Evolutionary conservation across 2,888 invertebrate genomes (phyloP).

Genomic region (Polydesmus complanatus): DNA sequence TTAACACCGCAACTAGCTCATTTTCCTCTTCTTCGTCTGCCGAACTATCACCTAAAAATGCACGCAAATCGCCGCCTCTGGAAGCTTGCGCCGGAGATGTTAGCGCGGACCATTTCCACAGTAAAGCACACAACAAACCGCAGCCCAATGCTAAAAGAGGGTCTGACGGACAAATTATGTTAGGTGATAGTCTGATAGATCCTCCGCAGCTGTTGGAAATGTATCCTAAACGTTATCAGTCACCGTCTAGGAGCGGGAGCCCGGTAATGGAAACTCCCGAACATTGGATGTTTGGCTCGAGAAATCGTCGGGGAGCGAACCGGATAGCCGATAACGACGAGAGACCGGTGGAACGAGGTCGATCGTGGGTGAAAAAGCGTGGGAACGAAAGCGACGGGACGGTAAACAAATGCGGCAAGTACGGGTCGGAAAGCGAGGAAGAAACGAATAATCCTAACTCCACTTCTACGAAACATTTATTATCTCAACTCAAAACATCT

Average conservation of each 20-base stretch:
- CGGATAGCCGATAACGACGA: background rate
- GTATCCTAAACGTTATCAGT: conserved; percentile 28
- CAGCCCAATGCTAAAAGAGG: conserved; percentile 19
- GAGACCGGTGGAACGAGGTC: conserved; percentile 4
- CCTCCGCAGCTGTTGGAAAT: conserved; percentile 28
- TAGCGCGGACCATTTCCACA: conserved; percentile 1
- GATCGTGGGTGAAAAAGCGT: conserved; percentile 3
- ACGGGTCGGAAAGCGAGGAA: background rate
- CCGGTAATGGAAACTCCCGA: conserved; percentile 29
- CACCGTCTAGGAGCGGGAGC: conserved; percentile 27
- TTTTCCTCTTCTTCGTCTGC: background rate
- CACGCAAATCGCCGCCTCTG: conserved; percentile 5
- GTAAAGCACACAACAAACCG: conserved; percentile 18
- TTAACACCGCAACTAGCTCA: conserved; percentile 7
- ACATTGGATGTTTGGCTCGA: conserved; percentile 26
- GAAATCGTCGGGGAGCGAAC: conserved; percentile 4
- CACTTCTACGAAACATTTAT: background rate
- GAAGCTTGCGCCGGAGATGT: conserved; percentile 16
- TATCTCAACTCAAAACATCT: background rate
- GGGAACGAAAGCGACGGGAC: background rate
- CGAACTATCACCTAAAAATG: background rate
- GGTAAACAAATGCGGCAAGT: background rate
- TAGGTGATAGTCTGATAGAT: conserved; percentile 34
- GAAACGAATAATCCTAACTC: background rate
- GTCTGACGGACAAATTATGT: conserved; percentile 19